Base-by-base conservation (phyloP, 2,888 invertebrate species). In the Spodoptera picta region DNA sequence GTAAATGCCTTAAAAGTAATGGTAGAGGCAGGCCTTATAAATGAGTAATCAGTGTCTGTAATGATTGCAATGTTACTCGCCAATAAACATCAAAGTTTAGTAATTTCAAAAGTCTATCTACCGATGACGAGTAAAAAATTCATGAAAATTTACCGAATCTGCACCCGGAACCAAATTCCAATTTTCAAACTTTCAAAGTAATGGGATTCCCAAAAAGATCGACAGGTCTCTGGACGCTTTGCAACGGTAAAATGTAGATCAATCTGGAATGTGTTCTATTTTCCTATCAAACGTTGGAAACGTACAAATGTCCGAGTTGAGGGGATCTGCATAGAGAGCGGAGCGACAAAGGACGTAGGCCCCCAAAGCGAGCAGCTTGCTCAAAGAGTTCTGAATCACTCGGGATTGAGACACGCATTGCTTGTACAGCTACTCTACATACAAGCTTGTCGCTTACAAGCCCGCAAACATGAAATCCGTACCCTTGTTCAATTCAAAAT, bases 301-400 rank as follows among this genome's bases (percentile, higher is more conserved):
- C 70, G 75, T 73, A 82, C 81, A 77, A 83, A 84, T 83, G 83
- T 79, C 77, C 79, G 68, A 73, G 77, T 68, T 74, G 66, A 69
- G 70, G 56, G 72, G 70, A 85, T 84, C 65, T 83, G 73, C 80
- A 84, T 81, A 78, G 78, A 80, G 75, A 83, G 79, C 70, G 65
- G 67, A 75, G 74, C 75, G 77, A 83, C 82, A 85, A 82, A 84
- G 79, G 80, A 81, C 68, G 71, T 68, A 69, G 69, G 62, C 67
- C 60, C 65, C 59, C 58, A 69, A 77, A 83, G 75, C 77, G 79
- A 80, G 67, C 77, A 79, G 73, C 76, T 63, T 64, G 70, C 75
- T 83, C 82, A 85, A 84, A 86, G 82, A 79, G 76, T 73, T 73
- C 9, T 57, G 77, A 80, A 80, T 83, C 77, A 67, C 78, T 74